phyloP scores from a whole-genome alignment of 2,113 vertebrate species.

The Scartelaos histophorus region DNA sequence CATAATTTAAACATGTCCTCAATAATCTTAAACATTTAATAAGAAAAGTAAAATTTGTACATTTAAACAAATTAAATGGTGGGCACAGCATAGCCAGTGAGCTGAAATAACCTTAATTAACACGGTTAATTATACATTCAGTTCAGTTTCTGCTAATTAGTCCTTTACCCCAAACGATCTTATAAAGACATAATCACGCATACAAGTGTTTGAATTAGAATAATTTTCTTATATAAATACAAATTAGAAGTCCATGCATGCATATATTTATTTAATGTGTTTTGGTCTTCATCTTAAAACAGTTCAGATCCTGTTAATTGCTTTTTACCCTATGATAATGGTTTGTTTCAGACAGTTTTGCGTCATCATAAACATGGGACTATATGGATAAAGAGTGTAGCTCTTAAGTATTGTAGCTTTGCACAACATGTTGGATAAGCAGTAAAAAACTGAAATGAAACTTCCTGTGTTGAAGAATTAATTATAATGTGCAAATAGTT shows the following conservation, averaged over 20 bases:
- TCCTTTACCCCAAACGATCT: not conserved
- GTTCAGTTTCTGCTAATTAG: not conserved
- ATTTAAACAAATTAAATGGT: not conserved
- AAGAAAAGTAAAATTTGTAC: not conserved
- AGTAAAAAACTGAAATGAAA: conserved; percentile 7
- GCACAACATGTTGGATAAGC: conserved; percentile 58
- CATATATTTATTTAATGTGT: not conserved
- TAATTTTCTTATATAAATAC: not conserved
- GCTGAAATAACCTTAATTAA: not conserved
- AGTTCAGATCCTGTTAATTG: not conserved
- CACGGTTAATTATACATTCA: not conserved
- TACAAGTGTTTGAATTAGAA: not conserved
- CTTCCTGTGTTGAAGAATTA: conserved; percentile 22
- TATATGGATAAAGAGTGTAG: not conserved
- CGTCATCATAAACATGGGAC: conserved; percentile 2
- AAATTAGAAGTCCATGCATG: not conserved
- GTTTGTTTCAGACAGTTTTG: not conserved
- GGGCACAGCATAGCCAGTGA: not conserved
- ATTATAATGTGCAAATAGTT: conserved; percentile 18
- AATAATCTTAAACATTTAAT: too few relatives aligned
- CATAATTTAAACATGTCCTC: too few relatives aligned
- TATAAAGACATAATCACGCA: not conserved
- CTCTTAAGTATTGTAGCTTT: conserved; percentile 31
- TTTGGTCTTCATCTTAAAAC: not conserved
- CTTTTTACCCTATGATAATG: not conserved